A percentile compares a stretch with the other conserved stretches of the same genome.
Evolutionary conservation across 2,888 invertebrate genomes (phyloP).

Genomic region (Drosophila testacea): DNA sequence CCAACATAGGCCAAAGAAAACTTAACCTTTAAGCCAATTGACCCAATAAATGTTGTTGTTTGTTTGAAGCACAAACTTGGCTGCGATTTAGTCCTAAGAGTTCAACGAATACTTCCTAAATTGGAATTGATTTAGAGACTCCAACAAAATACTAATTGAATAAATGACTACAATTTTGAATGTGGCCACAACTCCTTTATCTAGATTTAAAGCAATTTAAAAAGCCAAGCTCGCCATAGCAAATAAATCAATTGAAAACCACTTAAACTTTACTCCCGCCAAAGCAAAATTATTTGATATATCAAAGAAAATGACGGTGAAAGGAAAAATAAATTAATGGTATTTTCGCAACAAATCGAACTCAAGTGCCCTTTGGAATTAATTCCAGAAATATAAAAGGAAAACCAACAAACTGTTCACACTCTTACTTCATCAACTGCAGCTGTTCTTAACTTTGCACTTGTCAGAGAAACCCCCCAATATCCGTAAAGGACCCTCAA

Average conservation of each 20-base stretch:
- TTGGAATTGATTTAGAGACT: conserved; percentile 2
- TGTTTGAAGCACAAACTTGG: conserved; percentile 3
- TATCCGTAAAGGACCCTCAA: background rate
- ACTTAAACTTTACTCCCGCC: conserved; percentile 58
- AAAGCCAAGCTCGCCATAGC: conserved; percentile 19
- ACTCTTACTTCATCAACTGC: conserved; percentile 17
- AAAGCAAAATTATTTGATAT: conserved; percentile 27
- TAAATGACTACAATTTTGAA: conserved; percentile 17
- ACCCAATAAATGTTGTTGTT: conserved; percentile 34
- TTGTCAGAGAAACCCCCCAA: background rate
- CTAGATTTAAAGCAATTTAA: conserved; percentile 33
- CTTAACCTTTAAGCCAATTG: conserved; percentile 37
- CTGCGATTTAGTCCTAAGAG: background rate
- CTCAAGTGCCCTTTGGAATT: conserved; percentile 31
- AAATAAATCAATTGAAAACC: conserved; percentile 70
- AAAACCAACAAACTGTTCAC: conserved; percentile 40
- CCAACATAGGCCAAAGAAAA: conserved; percentile 1
- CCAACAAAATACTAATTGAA: conserved; percentile 12
- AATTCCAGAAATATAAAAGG: conserved; percentile 11
- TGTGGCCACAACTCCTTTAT: background rate
- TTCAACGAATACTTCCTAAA: background rate
- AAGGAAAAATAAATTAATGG: conserved; percentile 56
- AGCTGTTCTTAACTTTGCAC: conserved; percentile 6
- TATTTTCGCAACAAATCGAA: conserved; percentile 31
- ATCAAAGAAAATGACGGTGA: conserved; percentile 39